Evolutionary conservation across 2,797 vertebrate species (phyloP), one percentile per base, ranked within the genome.

Genomic region (Acestrorhynchus altus): DNA sequence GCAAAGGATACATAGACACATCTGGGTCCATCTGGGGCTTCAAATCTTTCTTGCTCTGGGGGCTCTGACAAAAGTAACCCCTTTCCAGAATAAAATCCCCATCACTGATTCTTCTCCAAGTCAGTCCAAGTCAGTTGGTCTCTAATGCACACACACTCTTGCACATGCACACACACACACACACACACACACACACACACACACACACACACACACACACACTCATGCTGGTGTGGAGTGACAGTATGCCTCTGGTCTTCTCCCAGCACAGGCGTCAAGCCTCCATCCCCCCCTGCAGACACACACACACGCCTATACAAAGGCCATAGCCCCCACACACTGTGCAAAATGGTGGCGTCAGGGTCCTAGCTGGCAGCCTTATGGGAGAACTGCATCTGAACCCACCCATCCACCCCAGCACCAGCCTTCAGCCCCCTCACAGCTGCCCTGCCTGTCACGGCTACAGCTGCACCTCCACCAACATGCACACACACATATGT

Each of bases 311-410:
- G 82, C 31, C 31, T 44, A 44, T 47, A 26, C 83, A 85, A 85
- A 73, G 44, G 66, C 69, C 28, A 84, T 85, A 83, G 83, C 87
- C 85, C 87, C 88, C 86, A 83, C 85, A 81, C 56, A 84, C 49
- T 69, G 76, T 82, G 83, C 84, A 69, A 85, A 86, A 87, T 88
- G 9, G 78, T 46, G 77, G 76, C 69, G 77, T 80, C 0, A 42
- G 76, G 80, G 82, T 76, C 26, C 79, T 76, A 84, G 86, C 78
- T 86, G 81, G 81, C 73, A 82, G 80, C 66, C 47, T 39, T 31
- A 39, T 68, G n/a, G 49, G 66, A 71, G 24, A 28, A 60, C 66
- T 44, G 61, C 63, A 57, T 80, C 40, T 39, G 44, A 79, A 60
- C 81, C 77, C 77, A 79, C 77, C 78, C 78, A 71, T 75, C 49